Base-by-base conservation (phyloP, 2,888 invertebrate genomes). In the Silvanus unidentatus region DNA sequence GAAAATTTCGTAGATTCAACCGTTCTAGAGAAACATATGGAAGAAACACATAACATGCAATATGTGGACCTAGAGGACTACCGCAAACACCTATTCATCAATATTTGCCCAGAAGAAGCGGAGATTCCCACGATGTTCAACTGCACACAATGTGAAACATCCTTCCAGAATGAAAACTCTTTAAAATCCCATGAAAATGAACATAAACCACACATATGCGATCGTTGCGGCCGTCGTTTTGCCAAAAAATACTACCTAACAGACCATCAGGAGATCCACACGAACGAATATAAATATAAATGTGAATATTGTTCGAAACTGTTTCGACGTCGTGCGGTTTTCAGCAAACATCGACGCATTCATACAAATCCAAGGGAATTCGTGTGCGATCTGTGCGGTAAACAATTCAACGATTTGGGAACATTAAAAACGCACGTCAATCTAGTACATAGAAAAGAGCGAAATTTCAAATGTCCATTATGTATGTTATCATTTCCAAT, bases 321-420 rank as follows among this genome's bases (percentile, higher is more conserved):
- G 8, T 64, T 63, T 44, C 54, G 58, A 29, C 52, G 61, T 16
- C 48, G 63, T n/a, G 60, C 63, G 1, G 59, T 59, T 34, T 47
- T 63, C 29, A 48, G 54, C 13, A 57, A 60, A 40, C 64, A 64
- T 41, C 55, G 54, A 42, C 53, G 56, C 15, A 53, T 60, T 4
- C 64, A 64, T 44, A 54, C 61, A 11, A 54, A 62, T 49, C 63
- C 61, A 1, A 50, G 57, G 30, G 50, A 57, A 39, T 58, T 57
- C 27, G 53, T 62, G 35, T 65, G 65, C 34, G 64, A 64, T 30
- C 41, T 54, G 5, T 65, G 65, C 39, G 65, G 64, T 2, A 49
- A 58, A 34, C 56, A 55, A 15, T 64, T 65, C 43, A 65, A 62
- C 12, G 60, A 60, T 32, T 54, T 52, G 32, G 56, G 57, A 27